Base-by-base conservation (phyloP, 2,113 vertebrate genomes). In the Lagopus leucura region DNA sequence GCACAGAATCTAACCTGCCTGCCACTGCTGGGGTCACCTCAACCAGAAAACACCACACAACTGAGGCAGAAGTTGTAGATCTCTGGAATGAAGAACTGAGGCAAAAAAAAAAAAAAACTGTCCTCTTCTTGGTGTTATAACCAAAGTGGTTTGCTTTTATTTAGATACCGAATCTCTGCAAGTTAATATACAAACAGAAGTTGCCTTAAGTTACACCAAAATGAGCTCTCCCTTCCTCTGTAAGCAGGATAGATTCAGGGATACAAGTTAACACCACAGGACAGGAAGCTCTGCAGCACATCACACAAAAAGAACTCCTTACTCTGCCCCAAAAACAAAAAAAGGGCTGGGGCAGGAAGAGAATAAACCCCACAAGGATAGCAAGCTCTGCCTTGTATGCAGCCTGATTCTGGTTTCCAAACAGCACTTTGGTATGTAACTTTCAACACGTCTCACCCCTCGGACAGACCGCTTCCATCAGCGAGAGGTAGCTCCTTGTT, bases 401-500 rank as follows among this genome's bases (percentile, higher is more conserved):
- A 79, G 28, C 8, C 20, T 25, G 14, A 4, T 50, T 22, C 27
- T 50, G 40, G 6, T 38, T 73, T 63, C 71, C 81, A 65, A 57
- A 79, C 54, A 21, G 15, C 34, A 66, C 36, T 82, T 18, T 65
- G 48, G 18, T 76, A 54, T 12, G 27, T 6, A 50, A 48, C 22
- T 72, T 30, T 22, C 65, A 67, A n/a, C 0, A 5, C 54, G 21
- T 5, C 54, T 18, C 70, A 30, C n/a, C 30, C 17, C 13, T 30
- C n/a, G n/a, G 61, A 55, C 4, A 77, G 36, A 61, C 5, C 2
- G 2, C 36, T n/a, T 50, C 6, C 8, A 0, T 3, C 40, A 50
- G 52, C 12, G 18, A 72, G 55, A 3, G 4, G 7, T 0, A 10
- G 15, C 66, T 48, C 40, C 22, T 32, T 2, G 0, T 15, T 48